These are phyloP conservation scores for Campoplex capitator DNA, from an alignment of 2,888 invertebrate genomes.

Conservation along the genomic window DNA sequence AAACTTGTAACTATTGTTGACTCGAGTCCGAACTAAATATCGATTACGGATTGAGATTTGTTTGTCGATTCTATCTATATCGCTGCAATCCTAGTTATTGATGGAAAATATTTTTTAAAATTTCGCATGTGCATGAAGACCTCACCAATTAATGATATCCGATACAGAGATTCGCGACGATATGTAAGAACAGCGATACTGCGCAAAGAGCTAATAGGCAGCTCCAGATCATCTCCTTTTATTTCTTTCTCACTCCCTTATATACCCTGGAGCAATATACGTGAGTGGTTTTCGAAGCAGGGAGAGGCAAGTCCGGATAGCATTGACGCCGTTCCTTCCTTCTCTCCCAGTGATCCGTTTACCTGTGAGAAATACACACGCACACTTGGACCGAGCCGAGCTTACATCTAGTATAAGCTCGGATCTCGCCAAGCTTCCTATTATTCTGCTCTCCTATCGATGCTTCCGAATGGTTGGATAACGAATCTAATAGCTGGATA, in stretches of 20 bases:
- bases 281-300: conserved; percentile 63
- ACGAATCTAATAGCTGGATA: conserved; percentile 10
- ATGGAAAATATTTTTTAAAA: background rate
- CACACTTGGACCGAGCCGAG: background rate
- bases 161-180: background rate
- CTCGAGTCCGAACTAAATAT: background rate
- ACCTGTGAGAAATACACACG: conserved; percentile 51
- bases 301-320: conserved; percentile 29
- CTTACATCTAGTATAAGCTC: background rate
- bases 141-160: conserved; percentile 7
- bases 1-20: background rate
- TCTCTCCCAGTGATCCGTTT: conserved; percentile 40
- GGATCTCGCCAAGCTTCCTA: conserved; percentile 10
- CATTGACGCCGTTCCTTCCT: conserved; percentile 26
- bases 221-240: conserved; percentile 15
- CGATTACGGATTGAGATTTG: background rate
- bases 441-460: conserved; percentile 62
- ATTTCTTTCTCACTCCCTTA: conserved; percentile 6
- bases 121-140: background rate
- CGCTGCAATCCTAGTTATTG: background rate
- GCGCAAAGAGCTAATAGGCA: conserved; percentile 6
- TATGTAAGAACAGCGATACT: conserved; percentile 18
- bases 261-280: conserved; percentile 54
- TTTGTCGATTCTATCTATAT: background rate
- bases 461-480: conserved; percentile 51